These are phyloP conservation scores for Illadopsis cleaveri DNA, from an alignment of 2,113 vertebrate genomes.

Conservation along the genomic window DNA sequence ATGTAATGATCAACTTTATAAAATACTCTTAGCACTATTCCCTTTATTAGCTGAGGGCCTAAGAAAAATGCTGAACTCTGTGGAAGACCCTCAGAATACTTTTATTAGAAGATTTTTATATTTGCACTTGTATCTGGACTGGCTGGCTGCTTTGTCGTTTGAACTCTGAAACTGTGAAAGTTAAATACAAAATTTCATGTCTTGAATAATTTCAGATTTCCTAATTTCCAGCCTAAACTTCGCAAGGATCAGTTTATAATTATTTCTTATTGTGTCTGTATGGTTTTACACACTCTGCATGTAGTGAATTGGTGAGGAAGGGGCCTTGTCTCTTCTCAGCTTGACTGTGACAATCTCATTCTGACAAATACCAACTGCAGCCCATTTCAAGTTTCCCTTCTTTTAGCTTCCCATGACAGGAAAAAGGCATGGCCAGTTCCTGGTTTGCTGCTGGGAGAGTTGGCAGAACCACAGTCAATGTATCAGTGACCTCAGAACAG, in stretches of 20 bases:
- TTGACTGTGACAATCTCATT: not conserved
- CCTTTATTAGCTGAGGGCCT: not conserved
- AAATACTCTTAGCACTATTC: not conserved
- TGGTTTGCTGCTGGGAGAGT: not conserved
- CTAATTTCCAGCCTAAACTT: not conserved
- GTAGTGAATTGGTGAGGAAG: not conserved
- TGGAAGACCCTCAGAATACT: not conserved
- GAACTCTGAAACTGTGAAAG: not conserved
- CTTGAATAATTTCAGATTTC: not conserved
- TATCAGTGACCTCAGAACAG: not conserved
- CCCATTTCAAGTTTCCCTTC: not conserved
- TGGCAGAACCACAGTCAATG: not conserved
- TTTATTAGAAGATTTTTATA: not conserved
- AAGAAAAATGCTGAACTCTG: not conserved
- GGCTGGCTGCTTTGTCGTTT: not conserved
- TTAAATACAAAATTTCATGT: not conserved
- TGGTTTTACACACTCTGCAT: not conserved
- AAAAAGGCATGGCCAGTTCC: not conserved
- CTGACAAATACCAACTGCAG: not conserved
- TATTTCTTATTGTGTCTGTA: not conserved
- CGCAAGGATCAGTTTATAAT: not conserved
- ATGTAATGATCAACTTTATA: fast-evolving
- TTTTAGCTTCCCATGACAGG: not conserved
- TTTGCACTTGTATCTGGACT: not conserved
- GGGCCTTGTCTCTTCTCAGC: fast-evolving